Conservation (phyloP, 2,888 invertebrate species). For the Acanthosoma haemorrhoidale region DNA sequence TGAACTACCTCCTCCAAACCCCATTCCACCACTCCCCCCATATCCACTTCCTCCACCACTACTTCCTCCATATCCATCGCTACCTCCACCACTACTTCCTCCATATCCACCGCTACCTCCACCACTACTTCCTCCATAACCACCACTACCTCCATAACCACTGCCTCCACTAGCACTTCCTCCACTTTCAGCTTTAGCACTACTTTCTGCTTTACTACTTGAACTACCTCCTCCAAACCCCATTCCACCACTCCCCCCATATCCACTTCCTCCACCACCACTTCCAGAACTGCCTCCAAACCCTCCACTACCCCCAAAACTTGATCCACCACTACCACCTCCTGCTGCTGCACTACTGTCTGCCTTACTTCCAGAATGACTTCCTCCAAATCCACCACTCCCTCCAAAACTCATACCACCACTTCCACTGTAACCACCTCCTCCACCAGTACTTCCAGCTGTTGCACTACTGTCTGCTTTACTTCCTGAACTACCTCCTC, state of each 20-base stretch:
- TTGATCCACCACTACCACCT: background rate
- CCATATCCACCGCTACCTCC: conserved; percentile 1
- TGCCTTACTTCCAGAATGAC: conserved; percentile 1
- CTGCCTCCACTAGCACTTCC: background rate
- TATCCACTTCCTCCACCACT: background rate
- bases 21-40: background rate
- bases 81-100: background rate
- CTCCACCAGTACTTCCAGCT: background rate
- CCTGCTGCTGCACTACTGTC: background rate
- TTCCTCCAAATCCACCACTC: conserved; percentile 3
- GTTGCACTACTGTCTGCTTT: background rate
- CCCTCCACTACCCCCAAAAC: background rate
- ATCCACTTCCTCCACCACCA: background rate
- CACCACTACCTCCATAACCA: background rate
- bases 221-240: background rate
- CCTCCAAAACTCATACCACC: conserved; percentile 19
- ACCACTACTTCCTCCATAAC: background rate
- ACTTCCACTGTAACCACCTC: background rate
- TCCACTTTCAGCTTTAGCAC: background rate
- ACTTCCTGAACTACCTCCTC: background rate
- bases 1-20: background rate
- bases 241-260: background rate
- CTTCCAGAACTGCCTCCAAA: background rate
- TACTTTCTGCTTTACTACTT: background rate
- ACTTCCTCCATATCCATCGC: background rate